Evolutionary conservation across 2,888 invertebrate species (phyloP), one percentile per base, ranked within the genome.

Genomic region (Acanthoscelides obtectus): DNA sequence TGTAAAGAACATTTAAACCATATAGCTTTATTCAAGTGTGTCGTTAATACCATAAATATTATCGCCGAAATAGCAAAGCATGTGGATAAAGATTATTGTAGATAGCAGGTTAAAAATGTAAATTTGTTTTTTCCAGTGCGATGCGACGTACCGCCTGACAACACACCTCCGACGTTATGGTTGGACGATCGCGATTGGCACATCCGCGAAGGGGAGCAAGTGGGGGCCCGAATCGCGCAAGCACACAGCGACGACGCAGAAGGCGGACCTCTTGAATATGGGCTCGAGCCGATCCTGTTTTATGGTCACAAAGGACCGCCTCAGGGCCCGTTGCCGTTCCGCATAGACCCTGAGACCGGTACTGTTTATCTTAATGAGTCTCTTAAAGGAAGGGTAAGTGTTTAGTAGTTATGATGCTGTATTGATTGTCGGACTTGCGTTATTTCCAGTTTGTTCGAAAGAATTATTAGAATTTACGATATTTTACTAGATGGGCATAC

Each of bases 291-390:
- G 0, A 75, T 79, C n/a, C 73, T 72, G 20, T 76, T 74, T 69
- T 78, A 75, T 69, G 80, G 81, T 20, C 75, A 76, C 6, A 78
- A 81, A 66, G 75, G 76, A 17, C 82, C 81, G 0, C 87, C 86
- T 0, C 85, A 86, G 17, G 5, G 45, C 0, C 88, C 89, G 3
- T 87, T 92, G 22, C 95, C 95, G 0, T 96, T 96, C 83, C 86
- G 88, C 67, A 95, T 96, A 74, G 90, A 96, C 84, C 89, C 90
- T 64, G 86, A 86, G 2, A 92, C 92, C 0, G 96, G 96, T 27
- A 90, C 90, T 4, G 93, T 96, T 70, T 92, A 90, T 79, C 89
- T 95, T 69, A 95, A 94, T 80, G 92, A 94, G 81, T 92, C 94
- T 0, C 87, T 96, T 45, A 84, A 85, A 79, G 93, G 93, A 81